A percentile compares a stretch with the other conserved stretches of the same genome.
Evolutionary conservation across 1,140 invertebrate species (phyloP).

Genomic region (Goniozus legneri): DNA sequence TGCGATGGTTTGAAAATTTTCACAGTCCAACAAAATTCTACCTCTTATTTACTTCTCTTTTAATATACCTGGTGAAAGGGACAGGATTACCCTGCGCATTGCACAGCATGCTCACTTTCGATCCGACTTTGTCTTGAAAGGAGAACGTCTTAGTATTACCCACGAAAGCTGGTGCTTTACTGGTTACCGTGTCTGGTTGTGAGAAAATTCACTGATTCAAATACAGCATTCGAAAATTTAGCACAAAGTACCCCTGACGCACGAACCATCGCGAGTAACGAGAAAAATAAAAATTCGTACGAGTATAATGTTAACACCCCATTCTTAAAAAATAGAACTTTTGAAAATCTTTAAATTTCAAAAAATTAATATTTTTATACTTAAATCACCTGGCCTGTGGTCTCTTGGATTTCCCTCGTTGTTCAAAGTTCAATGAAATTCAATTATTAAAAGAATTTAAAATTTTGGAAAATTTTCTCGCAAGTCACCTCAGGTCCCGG

Average conservation of each 20-base stretch:
- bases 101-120: conserved; percentile 54
- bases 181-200: conserved; percentile 36
- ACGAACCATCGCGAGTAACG: too few species aligned
- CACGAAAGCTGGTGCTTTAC: conserved; percentile 41
- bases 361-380: too few species aligned
- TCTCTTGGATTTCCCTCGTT: too few species aligned
- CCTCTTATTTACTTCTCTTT: conserved; percentile 5
- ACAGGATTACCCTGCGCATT: conserved; percentile 69
- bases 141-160: conserved; percentile 40
- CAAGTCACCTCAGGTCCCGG: too few species aligned
- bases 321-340: too few species aligned
- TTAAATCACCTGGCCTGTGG: too few species aligned
- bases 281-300: conserved; percentile 14
- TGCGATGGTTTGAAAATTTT: conserved; percentile 21
- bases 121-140: conserved; percentile 20
- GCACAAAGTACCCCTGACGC: not conserved
- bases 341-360: too few species aligned
- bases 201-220: conserved; percentile 2
- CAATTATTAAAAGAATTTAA: too few species aligned
- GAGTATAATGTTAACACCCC: too few species aligned
- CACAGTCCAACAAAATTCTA: not conserved
- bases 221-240: conserved; percentile 34
- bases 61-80: conserved; percentile 52
- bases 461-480: too few species aligned
- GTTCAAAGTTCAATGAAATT: too few species aligned